phyloP scores from a whole-genome alignment of 2,888 invertebrate species.

The Drosophila greeni region DNA sequence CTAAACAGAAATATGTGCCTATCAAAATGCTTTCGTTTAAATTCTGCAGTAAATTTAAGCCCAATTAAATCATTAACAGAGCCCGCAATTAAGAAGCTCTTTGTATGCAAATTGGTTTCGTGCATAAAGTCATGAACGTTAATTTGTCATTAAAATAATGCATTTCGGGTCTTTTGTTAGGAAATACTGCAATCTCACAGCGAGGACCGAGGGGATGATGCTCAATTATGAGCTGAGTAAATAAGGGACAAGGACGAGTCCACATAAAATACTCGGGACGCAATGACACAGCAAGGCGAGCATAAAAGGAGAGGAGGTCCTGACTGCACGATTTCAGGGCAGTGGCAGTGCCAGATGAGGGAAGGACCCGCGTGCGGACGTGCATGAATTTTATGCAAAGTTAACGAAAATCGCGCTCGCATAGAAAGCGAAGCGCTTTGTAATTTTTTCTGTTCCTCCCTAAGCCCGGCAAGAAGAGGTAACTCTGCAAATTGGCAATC shows the following conservation, averaged over 20 bases:
- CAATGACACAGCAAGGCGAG: conserved; percentile 27
- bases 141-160: conserved; percentile 64
- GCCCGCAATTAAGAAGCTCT: conserved; percentile 47
- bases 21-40: background rate
- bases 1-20: background rate
- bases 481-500: conserved; percentile 63
- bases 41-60: background rate
- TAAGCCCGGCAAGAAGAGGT: conserved; percentile 3
- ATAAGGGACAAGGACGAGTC: conserved; percentile 44
- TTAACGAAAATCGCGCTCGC: conserved; percentile 62
- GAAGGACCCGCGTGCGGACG: conserved; percentile 36
- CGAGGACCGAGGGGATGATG: conserved; percentile 10
- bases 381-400: conserved; percentile 67
- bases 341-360: background rate
- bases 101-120: conserved; percentile 56
- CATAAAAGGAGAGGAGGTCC: conserved; percentile 22
- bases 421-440: conserved; percentile 55
- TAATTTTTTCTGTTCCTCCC: conserved; percentile 16
- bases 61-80: conserved; percentile 22
- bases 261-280: conserved; percentile 32
- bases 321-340: conserved; percentile 15
- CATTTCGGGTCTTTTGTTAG: conserved; percentile 45
- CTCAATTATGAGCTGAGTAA: conserved; percentile 62
- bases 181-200: conserved; percentile 39
- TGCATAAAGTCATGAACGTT: conserved; percentile 57